These are phyloP conservation scores for Embidobia sp. DNA, from an alignment of 2,888 invertebrate genomes.

Conservation along the genomic window DNA sequence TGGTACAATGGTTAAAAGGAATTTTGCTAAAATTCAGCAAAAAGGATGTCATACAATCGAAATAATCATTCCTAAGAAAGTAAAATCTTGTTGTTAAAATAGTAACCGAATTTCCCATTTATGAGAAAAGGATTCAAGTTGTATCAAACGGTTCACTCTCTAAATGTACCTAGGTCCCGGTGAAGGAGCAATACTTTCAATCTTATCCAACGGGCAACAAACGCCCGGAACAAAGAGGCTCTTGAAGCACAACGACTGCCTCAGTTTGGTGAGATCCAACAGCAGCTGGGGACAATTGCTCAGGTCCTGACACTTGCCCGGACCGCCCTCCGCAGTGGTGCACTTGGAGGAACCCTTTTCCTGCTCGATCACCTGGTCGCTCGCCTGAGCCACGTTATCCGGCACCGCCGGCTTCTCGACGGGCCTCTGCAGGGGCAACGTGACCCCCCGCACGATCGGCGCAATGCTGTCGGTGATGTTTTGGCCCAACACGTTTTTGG, in stretches of 20 bases:
- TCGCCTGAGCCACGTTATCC: slow-evolving; percentile 39
- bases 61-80: too few relatives aligned
- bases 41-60: too few relatives aligned
- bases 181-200: slow-evolving; percentile 75
- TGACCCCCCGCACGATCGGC: slow-evolving; percentile 85
- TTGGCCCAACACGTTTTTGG: slow-evolving; percentile 89
- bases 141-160: too few relatives aligned
- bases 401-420: slow-evolving; percentile 19
- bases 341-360: slow-evolving; percentile 84
- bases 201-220: slow-evolving; percentile 87
- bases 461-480: slow-evolving; percentile 92
- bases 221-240: slow-evolving; percentile 95
- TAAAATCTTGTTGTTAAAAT: too few relatives aligned
- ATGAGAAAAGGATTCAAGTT: too few relatives aligned
- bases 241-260: slow-evolving; percentile 95
- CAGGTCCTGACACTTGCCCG: slow-evolving; percentile 92
- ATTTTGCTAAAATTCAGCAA: too few relatives aligned
- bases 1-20: too few relatives aligned
- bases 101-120: too few relatives aligned
- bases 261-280: slow-evolving; percentile 89
- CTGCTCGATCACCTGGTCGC: slow-evolving; percentile 45
- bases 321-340: slow-evolving; percentile 90
- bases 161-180: slow-evolving; percentile 74
- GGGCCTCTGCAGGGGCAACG: slow-evolving; percentile 77
- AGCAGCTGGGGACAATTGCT: slow-evolving; percentile 93